Percentiles rank a stretch among this genome's conserved stretches.
Evolutionary conservation across 2,888 invertebrate genomes (phyloP).

Genomic region (Drosophila paramelanica): DNA sequence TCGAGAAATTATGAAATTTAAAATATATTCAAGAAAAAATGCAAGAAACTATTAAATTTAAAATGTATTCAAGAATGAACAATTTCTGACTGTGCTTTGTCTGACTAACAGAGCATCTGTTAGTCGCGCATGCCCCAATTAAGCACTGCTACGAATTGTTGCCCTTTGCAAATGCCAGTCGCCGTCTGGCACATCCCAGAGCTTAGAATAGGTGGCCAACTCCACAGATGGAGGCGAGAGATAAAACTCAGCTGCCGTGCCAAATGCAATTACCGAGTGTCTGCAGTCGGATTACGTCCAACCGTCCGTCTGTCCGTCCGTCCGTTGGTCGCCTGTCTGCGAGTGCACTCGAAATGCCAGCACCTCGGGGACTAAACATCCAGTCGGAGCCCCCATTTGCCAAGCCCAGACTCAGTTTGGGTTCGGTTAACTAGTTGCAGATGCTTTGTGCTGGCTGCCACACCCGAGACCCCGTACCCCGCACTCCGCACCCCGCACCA

Average conservation of each 20-base stretch:
- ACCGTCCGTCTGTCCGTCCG: too few species aligned
- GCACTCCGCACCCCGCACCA: neutral
- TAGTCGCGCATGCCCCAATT: too few species aligned
- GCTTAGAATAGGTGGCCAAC: constrained; percentile 27
- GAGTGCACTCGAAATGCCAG: constrained; percentile 59
- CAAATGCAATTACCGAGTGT: constrained; percentile 64
- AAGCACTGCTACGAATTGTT: too few species aligned
- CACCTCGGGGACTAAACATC: constrained; percentile 53
- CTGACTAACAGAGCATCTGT: too few species aligned
- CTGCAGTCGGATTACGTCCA: neutral
- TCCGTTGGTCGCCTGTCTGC: too few species aligned
- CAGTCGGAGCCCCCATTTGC: too few species aligned
- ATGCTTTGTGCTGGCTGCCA: constrained; percentile 17
- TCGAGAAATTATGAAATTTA: too few species aligned
- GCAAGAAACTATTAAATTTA: too few species aligned
- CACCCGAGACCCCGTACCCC: constrained; percentile 19
- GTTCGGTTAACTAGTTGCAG: too few species aligned
- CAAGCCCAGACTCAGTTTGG: neutral
- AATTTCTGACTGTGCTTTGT: too few species aligned
- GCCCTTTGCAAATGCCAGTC: constrained; percentile 50
- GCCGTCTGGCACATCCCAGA: constrained; percentile 48
- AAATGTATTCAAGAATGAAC: too few species aligned
- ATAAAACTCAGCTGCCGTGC: constrained; percentile 37
- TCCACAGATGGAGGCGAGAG: constrained; percentile 9
- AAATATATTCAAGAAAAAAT: too few species aligned